These are phyloP conservation scores for Periparus ater DNA, from an alignment of 2,797 vertebrate genomes.

Conservation along the genomic window DNA sequence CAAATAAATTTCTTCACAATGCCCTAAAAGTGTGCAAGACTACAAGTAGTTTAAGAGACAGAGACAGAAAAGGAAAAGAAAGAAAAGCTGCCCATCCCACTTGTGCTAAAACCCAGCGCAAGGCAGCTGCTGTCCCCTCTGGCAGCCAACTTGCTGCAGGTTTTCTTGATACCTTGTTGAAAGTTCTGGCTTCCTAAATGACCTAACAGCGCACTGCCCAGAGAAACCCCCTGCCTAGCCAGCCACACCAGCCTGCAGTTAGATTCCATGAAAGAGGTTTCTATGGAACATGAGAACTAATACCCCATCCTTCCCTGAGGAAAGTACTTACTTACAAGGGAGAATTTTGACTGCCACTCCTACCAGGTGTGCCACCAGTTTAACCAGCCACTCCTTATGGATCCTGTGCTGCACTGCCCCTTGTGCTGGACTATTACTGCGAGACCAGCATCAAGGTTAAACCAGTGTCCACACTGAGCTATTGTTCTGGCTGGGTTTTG, in stretches of 20 bases:
- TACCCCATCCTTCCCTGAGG: not conserved
- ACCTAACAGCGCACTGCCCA: not conserved
- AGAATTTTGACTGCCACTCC: not conserved
- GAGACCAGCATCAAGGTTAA: not conserved
- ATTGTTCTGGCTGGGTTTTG: not conserved
- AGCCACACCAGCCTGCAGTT: not conserved
- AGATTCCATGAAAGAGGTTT: not conserved
- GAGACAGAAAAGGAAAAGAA: not conserved
- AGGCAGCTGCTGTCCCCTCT: not conserved
- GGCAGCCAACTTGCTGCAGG: not conserved
- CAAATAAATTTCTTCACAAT: not conserved
- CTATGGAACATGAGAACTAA: not conserved
- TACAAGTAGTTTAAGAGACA: not conserved
- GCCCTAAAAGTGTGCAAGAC: not conserved
- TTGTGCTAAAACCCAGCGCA: not conserved
- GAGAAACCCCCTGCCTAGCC: not conserved
- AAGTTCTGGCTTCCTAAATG: not conserved
- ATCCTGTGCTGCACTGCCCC: constrained; percentile 14
- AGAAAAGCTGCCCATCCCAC: not conserved
- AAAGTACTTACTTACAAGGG: not conserved
- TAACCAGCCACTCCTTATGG: not conserved
- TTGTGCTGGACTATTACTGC: not conserved
- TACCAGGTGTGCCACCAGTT: not conserved
- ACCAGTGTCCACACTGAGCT: not conserved
- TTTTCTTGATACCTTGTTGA: not conserved